These are phyloP conservation scores for Metellina segmentata DNA, from an alignment of 2,888 invertebrate genomes.

Conservation along the genomic window DNA sequence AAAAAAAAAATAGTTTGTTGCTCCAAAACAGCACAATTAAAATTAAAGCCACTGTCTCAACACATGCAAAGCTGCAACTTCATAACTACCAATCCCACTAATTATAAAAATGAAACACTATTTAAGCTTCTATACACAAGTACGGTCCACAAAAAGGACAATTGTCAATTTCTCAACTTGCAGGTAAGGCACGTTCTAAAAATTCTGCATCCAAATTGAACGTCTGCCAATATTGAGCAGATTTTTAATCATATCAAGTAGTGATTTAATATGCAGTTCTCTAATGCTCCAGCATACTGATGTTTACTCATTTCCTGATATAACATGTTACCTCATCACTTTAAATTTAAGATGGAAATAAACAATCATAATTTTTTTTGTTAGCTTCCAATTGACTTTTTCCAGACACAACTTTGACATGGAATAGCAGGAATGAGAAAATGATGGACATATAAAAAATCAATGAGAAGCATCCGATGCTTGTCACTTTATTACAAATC, in stretches of 20 bases:
- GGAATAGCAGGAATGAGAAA: background rate
- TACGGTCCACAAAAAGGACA: background rate
- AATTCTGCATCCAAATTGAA: conserved; percentile 2
- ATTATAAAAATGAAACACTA: background rate
- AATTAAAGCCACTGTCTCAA: background rate
- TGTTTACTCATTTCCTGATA: background rate
- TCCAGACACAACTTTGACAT: background rate
- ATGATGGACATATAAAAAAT: conserved; percentile 14
- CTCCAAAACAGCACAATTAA: background rate
- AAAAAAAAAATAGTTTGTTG: background rate
- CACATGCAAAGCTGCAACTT: background rate
- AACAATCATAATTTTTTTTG: background rate
- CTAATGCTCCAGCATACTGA: background rate
- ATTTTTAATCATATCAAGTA: background rate
- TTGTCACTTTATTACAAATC: conserved; percentile 50
- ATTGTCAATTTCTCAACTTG: background rate
- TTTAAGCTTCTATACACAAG: background rate
- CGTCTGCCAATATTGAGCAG: background rate
- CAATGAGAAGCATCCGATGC: conserved; percentile 37
- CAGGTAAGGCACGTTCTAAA: conserved; percentile 51
- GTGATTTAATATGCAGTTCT: background rate
- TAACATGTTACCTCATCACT: background rate
- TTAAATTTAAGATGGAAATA: background rate
- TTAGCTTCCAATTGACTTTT: background rate
- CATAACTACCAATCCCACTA: background rate